Evolutionary conservation across 2,797 vertebrate species (phyloP), one percentile per base, ranked within the genome.

Genomic region (Acanthis flammea): DNA sequence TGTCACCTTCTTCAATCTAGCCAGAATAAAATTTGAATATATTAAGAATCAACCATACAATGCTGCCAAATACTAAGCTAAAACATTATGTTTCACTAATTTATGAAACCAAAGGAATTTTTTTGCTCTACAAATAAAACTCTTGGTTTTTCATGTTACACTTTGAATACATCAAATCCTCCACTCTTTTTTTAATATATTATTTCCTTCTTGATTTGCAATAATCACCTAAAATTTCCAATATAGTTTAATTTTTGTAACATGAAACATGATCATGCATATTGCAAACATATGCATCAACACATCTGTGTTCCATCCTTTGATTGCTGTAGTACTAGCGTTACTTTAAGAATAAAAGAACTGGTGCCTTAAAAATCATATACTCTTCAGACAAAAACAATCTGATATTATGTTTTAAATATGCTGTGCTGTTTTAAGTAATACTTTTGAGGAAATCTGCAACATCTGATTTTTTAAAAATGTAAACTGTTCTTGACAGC

Each of bases 11-110:
- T 63, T 53, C 2, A 75, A 86, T 78, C 83, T 78, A 96, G 79
- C 41, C 68, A 87, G 95, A 95, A 97, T 97, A 95, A 95, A 96
- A 96, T 97, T 96, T 94, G 95, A 96, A 93, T 96, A 92, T 83
- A 89, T 83, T 95, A 85, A 82, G 63, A 70, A 67, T 84, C 74
- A 91, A 94, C 84, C 76, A 91, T 78, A 85, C 10, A 2, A 90
- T 80, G 74, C 89, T 95, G 96, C 71, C 79, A 96, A 92, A 93
- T 91, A 87, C 41, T 88, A 94, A 95, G 74, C 83, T 28, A 86
- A 96, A 95, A 91, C 10, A 72, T 63, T 88, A 70, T 44, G 9
- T 83, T 96, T 95, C 86, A 79, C 33, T 90, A 65, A 91, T n/a
- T 45, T 80, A 67, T 79, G 82, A 95, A 95, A 47, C 66, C 21